phyloP scores from a whole-genome alignment of 2,888 invertebrate genomes.

The Hipparchia semele region DNA sequence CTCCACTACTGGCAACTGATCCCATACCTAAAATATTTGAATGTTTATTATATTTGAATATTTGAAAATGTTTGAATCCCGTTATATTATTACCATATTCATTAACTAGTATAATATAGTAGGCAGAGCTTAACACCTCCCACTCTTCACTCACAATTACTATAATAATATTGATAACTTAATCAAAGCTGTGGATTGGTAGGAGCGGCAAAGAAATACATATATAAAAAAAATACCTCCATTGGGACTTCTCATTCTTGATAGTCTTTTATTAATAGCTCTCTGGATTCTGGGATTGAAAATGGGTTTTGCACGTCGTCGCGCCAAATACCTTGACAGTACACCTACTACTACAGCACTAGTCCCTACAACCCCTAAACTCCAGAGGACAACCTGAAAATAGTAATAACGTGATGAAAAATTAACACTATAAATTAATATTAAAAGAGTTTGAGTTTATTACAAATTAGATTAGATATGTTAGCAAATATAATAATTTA shows the following conservation, averaged over 20 bases:
- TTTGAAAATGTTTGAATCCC: too few relatives aligned
- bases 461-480: not conserved
- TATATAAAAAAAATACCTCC: conserved; percentile 64
- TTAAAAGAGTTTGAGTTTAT: not conserved
- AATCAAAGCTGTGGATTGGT: too few relatives aligned
- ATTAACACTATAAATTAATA: too few relatives aligned
- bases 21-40: conserved; percentile 79
- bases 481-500: not conserved
- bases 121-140: too few relatives aligned
- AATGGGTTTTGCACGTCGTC: conserved; percentile 86
- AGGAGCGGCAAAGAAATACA: not conserved
- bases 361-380: conserved; percentile 86
- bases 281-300: conserved; percentile 83
- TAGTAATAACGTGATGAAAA: not conserved
- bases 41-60: too few relatives aligned
- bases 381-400: conserved; percentile 86
- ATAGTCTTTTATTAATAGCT: conserved; percentile 83
- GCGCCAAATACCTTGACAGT: conserved; percentile 90
- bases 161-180: too few relatives aligned
- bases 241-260: conserved; percentile 87
- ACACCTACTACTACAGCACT: conserved; percentile 93
- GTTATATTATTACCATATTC: not conserved
- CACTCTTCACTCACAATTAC: too few relatives aligned
- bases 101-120: too few relatives aligned
- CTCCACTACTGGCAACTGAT: conserved; percentile 87